A percentile compares a stretch with the other conserved stretches of the same genome.
Evolutionary conservation across 2,888 invertebrate species (phyloP).

Genomic region (Acrobasis repandana): DNA sequence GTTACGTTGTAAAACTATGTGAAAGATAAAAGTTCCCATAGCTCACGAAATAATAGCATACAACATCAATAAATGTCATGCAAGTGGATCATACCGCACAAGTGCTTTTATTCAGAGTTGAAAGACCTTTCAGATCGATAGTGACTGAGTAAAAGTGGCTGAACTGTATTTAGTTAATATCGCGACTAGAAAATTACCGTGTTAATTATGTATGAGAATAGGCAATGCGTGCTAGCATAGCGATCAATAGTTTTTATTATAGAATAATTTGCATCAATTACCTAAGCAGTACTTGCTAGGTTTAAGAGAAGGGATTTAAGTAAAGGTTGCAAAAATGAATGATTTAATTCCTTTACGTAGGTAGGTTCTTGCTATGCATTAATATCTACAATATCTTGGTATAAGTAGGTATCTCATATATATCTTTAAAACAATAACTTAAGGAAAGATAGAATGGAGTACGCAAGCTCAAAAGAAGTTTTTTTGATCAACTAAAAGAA

Average conservation of each 20-base stretch:
- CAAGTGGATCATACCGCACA: not conserved
- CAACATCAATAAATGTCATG: not conserved
- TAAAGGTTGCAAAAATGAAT: too few species aligned
- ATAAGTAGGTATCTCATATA: too few species aligned
- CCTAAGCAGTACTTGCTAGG: too few species aligned
- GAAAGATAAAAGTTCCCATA: not conserved
- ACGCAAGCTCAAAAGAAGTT: too few species aligned
- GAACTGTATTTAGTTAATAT: constrained; percentile 21
- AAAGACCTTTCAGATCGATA: constrained; percentile 40
- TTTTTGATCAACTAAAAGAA: too few species aligned
- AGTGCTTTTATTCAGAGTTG: constrained; percentile 29
- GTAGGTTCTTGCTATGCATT: too few species aligned
- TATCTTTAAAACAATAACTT: too few species aligned
- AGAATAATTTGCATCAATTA: too few species aligned
- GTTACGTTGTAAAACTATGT: not conserved
- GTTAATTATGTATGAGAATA: constrained; percentile 34
- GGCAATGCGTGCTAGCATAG: not conserved
- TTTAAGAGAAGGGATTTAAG: too few species aligned
- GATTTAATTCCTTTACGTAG: too few species aligned
- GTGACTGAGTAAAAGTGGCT: constrained; percentile 20
- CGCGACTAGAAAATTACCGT: constrained; percentile 29
- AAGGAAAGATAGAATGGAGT: too few species aligned
- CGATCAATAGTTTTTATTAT: not conserved
- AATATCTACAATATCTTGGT: too few species aligned
- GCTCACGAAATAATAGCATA: not conserved